Conservation (phyloP, 2,113 vertebrate species). For the Pteropus alecto region DNA sequence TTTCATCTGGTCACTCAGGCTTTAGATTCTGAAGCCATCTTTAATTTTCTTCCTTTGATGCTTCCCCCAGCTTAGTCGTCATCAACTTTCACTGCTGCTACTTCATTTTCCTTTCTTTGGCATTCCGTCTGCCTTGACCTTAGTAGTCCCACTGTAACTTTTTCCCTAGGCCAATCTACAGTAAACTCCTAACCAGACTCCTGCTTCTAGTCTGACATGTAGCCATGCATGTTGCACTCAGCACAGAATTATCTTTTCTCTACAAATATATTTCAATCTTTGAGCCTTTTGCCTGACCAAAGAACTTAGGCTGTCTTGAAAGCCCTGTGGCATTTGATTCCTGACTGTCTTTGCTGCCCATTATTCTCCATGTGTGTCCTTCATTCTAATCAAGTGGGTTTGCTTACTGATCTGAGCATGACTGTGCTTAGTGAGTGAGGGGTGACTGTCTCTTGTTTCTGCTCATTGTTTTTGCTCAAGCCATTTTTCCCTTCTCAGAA, state of each 20-base stretch:
- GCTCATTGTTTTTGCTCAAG: neutral
- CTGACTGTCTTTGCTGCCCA: rapidly evolving
- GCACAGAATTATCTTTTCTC: neutral
- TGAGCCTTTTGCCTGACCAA: neutral
- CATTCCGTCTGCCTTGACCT: neutral
- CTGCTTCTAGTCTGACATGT: neutral
- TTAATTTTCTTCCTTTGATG: too few relatives aligned
- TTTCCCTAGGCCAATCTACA: neutral
- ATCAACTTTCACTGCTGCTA: neutral
- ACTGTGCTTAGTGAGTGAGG: neutral
- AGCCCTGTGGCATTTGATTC: neutral
- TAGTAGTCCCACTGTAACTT: rapidly evolving
- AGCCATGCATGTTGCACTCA: neutral
- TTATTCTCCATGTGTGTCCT: neutral
- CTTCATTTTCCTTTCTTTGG: neutral
- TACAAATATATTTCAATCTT: neutral
- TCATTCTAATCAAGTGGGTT: too few relatives aligned
- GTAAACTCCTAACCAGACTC: neutral
- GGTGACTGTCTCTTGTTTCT: neutral
- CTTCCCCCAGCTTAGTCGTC: neutral
- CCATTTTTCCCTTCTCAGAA: neutral
- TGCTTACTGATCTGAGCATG: too few relatives aligned
- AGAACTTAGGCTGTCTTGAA: neutral
- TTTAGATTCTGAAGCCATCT: neutral
- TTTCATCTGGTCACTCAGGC: neutral